phyloP scores from a whole-genome alignment of 2,113 vertebrate genomes.

The Eptesicus fuscus region DNA sequence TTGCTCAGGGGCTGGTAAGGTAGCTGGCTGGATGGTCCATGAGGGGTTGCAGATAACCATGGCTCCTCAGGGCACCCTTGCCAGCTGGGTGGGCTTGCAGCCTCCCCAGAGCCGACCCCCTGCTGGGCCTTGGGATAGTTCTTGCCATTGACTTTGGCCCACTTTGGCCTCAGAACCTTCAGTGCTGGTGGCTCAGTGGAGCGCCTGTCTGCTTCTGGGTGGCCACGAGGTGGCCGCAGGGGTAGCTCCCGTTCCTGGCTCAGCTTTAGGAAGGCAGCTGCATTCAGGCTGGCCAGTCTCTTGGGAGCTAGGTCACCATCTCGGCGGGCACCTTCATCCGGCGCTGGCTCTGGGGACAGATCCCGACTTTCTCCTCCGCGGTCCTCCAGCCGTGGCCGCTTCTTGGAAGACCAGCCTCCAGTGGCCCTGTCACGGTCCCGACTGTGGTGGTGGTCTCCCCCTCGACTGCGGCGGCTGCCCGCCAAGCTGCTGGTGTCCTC shows the following conservation, averaged over 20 bases:
- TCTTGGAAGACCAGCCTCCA: conserved; percentile 78
- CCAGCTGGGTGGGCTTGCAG: conserved; percentile 74
- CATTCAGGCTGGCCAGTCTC: conserved; percentile 95
- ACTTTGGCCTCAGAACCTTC: conserved; percentile 80
- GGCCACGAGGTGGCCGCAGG: conserved; percentile 76
- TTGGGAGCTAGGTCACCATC: conserved; percentile 89
- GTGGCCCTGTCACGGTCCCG: conserved; percentile 68
- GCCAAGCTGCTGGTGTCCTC: conserved; percentile 76
- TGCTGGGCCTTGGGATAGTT: conserved; percentile 88
- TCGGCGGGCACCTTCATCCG: conserved; percentile 78
- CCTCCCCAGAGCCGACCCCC: conserved; percentile 81
- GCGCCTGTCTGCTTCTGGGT: conserved; percentile 61
- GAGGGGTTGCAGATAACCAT: conserved; percentile 72
- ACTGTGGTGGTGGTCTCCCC: conserved; percentile 77
- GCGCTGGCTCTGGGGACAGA: conserved; percentile 77
- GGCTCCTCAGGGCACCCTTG: conserved; percentile 64
- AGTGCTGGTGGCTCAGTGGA: conserved; percentile 64
- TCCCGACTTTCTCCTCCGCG: conserved; percentile 75
- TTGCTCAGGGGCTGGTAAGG: conserved; percentile 84
- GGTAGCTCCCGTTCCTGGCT: conserved; percentile 87
- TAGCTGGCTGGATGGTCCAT: conserved; percentile 47
- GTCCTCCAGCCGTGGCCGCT: conserved; percentile 68
- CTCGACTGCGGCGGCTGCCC: conserved; percentile 47
- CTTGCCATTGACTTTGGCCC: conserved; percentile 81
- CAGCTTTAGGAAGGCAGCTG: conserved; percentile 93